A percentile compares a stretch with the other conserved stretches of the same genome.
Evolutionary conservation across 2,113 vertebrate species (phyloP).

Genomic region (Thunnus thynnus): DNA sequence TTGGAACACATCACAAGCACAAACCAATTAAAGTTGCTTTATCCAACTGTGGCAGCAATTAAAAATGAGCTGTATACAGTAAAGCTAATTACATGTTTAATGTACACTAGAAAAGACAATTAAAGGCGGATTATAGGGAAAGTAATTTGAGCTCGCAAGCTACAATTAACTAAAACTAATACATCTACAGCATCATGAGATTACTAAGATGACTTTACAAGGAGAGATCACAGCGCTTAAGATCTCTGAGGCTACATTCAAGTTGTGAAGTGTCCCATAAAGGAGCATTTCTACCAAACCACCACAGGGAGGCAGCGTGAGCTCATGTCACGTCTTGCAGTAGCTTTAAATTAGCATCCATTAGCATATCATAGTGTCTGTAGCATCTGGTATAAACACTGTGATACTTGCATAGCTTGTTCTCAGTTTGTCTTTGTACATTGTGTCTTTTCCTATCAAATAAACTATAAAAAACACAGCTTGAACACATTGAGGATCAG

Average conservation of each 20-base stretch:
- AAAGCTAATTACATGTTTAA: slow-evolving; percentile 73
- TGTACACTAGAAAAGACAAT: slow-evolving; percentile 69
- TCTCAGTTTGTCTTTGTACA: too few species aligned
- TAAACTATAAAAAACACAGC: background rate
- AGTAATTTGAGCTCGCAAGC: slow-evolving; percentile 56
- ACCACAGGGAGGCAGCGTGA: slow-evolving; percentile 60
- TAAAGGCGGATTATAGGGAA: slow-evolving; percentile 70
- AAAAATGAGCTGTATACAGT: slow-evolving; percentile 61
- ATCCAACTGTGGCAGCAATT: slow-evolving; percentile 64
- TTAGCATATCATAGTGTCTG: too few species aligned
- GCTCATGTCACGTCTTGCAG: background rate
- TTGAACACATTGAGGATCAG: slow-evolving; percentile 14
- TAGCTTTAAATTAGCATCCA: background rate
- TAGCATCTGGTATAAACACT: too few species aligned
- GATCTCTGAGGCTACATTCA: slow-evolving; percentile 3
- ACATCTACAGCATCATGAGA: slow-evolving; percentile 41
- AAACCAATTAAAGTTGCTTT: slow-evolving; percentile 65
- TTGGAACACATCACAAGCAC: slow-evolving; percentile 52
- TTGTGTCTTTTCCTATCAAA: too few species aligned
- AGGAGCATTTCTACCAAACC: background rate
- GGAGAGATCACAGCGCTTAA: slow-evolving; percentile 47
- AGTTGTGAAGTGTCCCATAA: background rate
- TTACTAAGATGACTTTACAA: slow-evolving; percentile 38
- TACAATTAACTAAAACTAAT: slow-evolving; percentile 64
- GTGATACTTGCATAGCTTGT: too few species aligned